Base-by-base conservation (phyloP, 2,797 vertebrate species). In the Thaleichthys pacificus region DNA sequence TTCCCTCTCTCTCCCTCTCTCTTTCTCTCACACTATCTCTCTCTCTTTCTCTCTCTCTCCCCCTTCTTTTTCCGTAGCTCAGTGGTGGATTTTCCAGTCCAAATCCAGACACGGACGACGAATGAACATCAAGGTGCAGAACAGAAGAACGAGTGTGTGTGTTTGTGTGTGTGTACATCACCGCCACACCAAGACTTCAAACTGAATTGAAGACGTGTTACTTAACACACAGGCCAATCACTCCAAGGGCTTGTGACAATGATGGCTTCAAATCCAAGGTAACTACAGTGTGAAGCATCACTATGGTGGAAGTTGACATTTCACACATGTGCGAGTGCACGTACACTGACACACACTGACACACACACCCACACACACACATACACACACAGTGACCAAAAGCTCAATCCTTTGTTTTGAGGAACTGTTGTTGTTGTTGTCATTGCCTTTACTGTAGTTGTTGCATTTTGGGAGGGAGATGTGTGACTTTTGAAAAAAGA, bases 191-290 rank as follows among this genome's bases (percentile, higher is more conserved):
- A 35, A 8, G 5, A 77, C 86, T 84, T 91, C 83, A 89, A 89
- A 89, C 86, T 85, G 85, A 88, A 88, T 76, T 62, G 61, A 61
- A 58, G 68, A 75, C 58, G 51, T 63, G 56, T 83, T 83, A 77
- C 79, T 66, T 66, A 89, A 83, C 82, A 86, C 76, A 80, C 21
- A 75, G 82, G 79, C 79, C 85, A 77, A 80, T 87, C 21, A 61
- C 82, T 89, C 86, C 79, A 83, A 89, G 78, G 76, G 68, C 70
- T 75, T 79, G 80, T 87, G 82, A 86, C 84, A 84, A 86, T 90
- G 82, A 77, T 72, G 65, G 82, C 86, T 88, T 89, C 78, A 83
- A 89, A 86, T 87, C 76, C 12, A 2, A 75, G 80, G 73, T 77
- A 71, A 75, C 67, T 24, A 68, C 66, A 54, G 66, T 54, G 28